Base-by-base conservation (phyloP, 2,888 invertebrate genomes). In the Dichetophora obliterata region DNA sequence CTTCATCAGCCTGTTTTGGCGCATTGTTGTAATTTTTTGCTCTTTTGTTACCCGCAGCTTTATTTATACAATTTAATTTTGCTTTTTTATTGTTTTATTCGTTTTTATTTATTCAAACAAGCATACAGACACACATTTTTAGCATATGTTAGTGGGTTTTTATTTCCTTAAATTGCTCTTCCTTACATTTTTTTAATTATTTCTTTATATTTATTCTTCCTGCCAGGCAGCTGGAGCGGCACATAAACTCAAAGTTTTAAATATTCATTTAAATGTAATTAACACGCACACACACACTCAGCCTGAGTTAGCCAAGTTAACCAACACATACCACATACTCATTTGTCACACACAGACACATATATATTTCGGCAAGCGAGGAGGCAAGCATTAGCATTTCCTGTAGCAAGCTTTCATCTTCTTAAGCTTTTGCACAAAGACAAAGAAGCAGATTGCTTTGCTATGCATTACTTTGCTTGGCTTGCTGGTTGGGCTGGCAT, bases 221-320 rank as follows among this genome's bases (percentile, higher is more conserved):
- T 43, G 43, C 11, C 43, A 43, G 19, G 22, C 22, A 54, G 54
- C 54, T 54, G 63, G 16, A 63, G 27, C 31, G 34, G 34, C 22
- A 16, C 24, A 27, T 27, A 48, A 66, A 52, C 11, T 79, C 77
- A 73, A 76, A 75, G 75, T 78, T 81, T 83, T 83, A 83, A 73
- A 83, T 84, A 85, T 85, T 82, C 82, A 84, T 83, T 82, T 82
- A 82, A 83, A 82, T 84, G 83, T 84, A 84, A 83, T 84, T 84
- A 83, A 82, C 82, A 82, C 78, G 70, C 78, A 74, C 75, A 75
- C 70, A 75, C 76, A 76, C 59, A 76, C 73, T 75, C 75, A 75
- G 61, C 43, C 61, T 6, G 50, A 65, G 31, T 19, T 50, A 34
- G 48, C 76, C 57, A 37, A 6, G 54, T 43, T 75, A 57, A 54